Base-by-base conservation (phyloP, 2,113 vertebrate genomes). In the Protomyctophum bolini region DNA sequence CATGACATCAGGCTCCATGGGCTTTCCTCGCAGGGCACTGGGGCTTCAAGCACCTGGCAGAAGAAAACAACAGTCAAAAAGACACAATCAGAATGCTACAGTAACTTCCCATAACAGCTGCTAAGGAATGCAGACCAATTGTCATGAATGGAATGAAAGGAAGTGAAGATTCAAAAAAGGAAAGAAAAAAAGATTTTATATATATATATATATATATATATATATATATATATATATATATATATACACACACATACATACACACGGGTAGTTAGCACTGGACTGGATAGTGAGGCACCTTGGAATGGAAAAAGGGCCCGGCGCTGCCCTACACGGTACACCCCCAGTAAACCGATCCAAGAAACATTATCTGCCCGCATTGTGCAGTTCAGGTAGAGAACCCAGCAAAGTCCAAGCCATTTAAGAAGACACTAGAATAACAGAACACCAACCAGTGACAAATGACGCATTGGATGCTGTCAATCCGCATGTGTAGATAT, bases 1-100 rank as follows among this genome's bases (percentile, higher is more conserved):
- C 83, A 95, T 93, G 72, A 96, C 88, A 71, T 95, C 93, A 73
- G 96, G 94, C 91, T 99, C 97, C 98, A 99, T 98, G 80, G 83
- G 47, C 72, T 94, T 90, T 70, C 87, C 82, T 74, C 81, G 87
- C 63, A 59, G 87, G 83, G 87, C 63, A 80, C 79, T 79, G 83
- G 58, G 81, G 85, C 88, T 87, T 90, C 88, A 87, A 94, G 89
- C 67, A 92, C 87, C 94, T 96, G 62, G 0, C 70, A 46, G 0
- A 64, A 41, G 29, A 64, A 66, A 67, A 73, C 6, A 60, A 6
- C 10, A 8, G n/a, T n/a, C 29, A 45, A 10, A 6, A 10, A 61
- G 58, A 8, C 0, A 14, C 21, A 21, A 21, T 21, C 21, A 21
- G 21, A 21, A 21, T 21, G 21, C 21, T 21, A 21, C 21, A 21